These are phyloP conservation scores for Schizopygopsis malacanthus DNA, from an alignment of 2,797 vertebrate genomes.

Conservation along the genomic window DNA sequence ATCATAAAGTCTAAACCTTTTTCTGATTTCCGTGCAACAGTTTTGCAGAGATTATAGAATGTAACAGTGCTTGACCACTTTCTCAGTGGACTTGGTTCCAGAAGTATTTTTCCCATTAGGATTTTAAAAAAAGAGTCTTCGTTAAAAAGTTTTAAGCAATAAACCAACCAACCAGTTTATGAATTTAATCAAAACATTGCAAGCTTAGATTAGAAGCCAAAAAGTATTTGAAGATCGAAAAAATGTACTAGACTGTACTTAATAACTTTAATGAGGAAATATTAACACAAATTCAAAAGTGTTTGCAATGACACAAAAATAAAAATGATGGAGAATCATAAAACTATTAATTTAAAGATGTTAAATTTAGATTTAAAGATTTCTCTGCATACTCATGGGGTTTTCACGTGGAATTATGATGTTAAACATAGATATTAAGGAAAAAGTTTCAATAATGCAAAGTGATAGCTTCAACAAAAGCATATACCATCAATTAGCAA, in stretches of 20 bases:
- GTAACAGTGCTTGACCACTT: background rate
- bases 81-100: background rate
- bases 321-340: background rate
- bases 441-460: background rate
- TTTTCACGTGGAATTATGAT: background rate
- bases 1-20: background rate
- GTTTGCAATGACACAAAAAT: background rate
- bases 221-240: background rate
- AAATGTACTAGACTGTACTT: background rate
- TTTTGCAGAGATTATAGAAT: background rate
- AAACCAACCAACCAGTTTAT: background rate
- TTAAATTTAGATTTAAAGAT: background rate
- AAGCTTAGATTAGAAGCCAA: slow-evolving; percentile 4
- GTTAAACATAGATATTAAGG: background rate
- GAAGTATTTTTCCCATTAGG: background rate
- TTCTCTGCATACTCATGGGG: background rate
- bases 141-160: background rate
- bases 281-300: background rate
- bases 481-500: background rate
- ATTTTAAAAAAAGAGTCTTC: background rate
- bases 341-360: background rate
- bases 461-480: background rate
- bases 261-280: background rate
- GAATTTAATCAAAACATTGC: background rate
- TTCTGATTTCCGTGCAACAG: background rate